Percentiles rank a stretch among this genome's conserved stretches.
Conservation (phyloP, 2,797 vertebrate species). For the Avahi laniger region DNA sequence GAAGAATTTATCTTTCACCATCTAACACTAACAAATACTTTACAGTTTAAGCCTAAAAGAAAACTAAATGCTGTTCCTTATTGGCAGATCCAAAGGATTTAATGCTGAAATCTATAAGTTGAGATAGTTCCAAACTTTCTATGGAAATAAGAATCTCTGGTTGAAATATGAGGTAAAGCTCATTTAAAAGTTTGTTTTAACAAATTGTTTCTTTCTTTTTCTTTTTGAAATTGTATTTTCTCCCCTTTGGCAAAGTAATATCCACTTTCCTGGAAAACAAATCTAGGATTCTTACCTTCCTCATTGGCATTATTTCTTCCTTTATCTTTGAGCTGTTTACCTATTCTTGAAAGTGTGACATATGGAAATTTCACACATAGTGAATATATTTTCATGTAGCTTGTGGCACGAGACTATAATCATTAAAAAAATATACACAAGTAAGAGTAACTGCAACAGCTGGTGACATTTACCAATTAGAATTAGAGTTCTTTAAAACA, state of each 20-base stretch:
- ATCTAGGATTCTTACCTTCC: constrained; percentile 73
- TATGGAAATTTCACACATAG: constrained; percentile 91
- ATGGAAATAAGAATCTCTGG: neutral
- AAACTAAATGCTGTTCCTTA: neutral
- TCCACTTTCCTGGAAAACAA: constrained; percentile 72
- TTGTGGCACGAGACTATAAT: constrained; percentile 86
- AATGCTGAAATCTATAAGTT: neutral
- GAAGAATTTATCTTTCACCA: neutral
- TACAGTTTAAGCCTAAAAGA: constrained; percentile 10
- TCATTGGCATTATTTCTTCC: constrained; percentile 80
- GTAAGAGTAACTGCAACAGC: constrained; percentile 88
- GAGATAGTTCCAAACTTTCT: neutral
- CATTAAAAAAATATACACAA: constrained; percentile 88
- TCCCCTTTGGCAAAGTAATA: constrained; percentile 67
- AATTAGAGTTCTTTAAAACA: constrained; percentile 87
- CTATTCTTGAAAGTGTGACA: constrained; percentile 87
- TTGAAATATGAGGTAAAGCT: neutral
- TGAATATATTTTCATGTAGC: constrained; percentile 89
- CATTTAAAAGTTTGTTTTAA: constrained; percentile 61
- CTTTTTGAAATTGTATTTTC: constrained; percentile 48
- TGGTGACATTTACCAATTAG: constrained; percentile 91
- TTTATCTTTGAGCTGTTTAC: constrained; percentile 85
- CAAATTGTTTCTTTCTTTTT: constrained; percentile 25
- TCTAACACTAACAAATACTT: neutral
- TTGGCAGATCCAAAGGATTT: neutral